Evolutionary conservation across 2,113 vertebrate species (phyloP).

Genomic region (Pagrus major): DNA sequence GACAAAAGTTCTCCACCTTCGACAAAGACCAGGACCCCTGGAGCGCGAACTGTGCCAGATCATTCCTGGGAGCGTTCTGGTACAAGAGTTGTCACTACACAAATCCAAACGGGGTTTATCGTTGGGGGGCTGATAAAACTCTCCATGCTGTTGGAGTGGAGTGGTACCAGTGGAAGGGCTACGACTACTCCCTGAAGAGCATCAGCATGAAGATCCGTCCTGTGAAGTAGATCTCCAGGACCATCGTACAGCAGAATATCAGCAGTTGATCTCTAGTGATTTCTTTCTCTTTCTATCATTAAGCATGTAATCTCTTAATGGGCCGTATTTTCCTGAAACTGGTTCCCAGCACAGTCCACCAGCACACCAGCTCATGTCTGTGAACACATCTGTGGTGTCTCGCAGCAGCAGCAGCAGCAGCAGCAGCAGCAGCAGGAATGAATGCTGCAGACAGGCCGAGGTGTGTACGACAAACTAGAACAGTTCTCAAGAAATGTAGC

Average conservation of each 20-base stretch:
- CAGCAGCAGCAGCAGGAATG: too few species aligned
- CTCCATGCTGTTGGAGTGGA: accelerated
- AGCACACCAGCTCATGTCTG: too few species aligned
- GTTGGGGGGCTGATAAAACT: background rate
- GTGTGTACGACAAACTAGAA: too few species aligned
- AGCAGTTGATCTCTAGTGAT: too few species aligned
- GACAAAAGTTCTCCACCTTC: constrained; percentile 14
- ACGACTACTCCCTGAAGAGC: constrained; percentile 47
- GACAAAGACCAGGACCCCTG: constrained; percentile 17
- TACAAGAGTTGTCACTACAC: background rate
- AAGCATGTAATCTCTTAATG: too few species aligned
- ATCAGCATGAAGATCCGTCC: constrained; percentile 58
- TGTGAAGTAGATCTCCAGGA: constrained; percentile 20
- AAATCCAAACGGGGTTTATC: constrained; percentile 56
- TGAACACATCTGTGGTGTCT: too few species aligned
- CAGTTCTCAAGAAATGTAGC: too few species aligned
- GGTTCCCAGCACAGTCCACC: too few species aligned
- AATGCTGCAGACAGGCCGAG: too few species aligned
- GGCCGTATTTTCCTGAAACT: too few species aligned
- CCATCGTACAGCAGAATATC: background rate
- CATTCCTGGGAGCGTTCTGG: constrained; percentile 18
- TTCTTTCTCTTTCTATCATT: too few species aligned
- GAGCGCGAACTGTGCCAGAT: constrained; percentile 2
- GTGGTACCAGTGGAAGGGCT: accelerated
- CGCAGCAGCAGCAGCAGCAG: too few species aligned